Conservation (phyloP, 2,113 vertebrate genomes). For the Cynoglossus semilaevis region DNA sequence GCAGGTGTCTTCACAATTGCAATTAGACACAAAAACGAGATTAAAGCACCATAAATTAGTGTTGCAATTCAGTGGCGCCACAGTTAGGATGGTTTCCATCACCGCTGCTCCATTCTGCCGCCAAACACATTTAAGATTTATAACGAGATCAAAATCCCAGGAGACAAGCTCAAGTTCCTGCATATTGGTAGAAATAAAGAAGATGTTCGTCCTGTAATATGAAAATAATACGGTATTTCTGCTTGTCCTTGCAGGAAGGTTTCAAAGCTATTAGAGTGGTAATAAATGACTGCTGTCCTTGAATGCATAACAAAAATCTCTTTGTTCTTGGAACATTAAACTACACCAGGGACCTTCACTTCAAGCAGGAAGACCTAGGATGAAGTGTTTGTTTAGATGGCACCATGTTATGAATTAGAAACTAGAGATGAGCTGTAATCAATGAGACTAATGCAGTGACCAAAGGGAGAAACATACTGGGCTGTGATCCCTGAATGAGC, state of each 20-base stretch:
- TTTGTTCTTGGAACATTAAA: constrained; percentile 34
- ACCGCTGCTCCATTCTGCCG: neutral
- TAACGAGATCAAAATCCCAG: neutral
- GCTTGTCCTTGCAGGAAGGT: constrained; percentile 39
- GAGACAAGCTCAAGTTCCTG: constrained; percentile 24
- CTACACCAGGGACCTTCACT: constrained; percentile 3
- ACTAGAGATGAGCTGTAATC: constrained; percentile 39
- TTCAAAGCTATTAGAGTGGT: constrained; percentile 28
- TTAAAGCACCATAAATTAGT: constrained; percentile 1
- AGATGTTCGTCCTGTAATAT: constrained; percentile 12
- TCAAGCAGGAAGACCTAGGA: constrained; percentile 18
- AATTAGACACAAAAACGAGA: constrained; percentile 2
- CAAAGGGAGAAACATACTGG: constrained; percentile 41
- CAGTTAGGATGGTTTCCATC: neutral
- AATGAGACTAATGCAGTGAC: constrained; percentile 38
- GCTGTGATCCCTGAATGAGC: constrained; percentile 29
- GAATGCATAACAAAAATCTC: constrained; percentile 29
- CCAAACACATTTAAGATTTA: neutral
- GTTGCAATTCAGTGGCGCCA: neutral
- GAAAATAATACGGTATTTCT: constrained; percentile 41
- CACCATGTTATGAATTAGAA: constrained; percentile 39
- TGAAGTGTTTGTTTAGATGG: constrained; percentile 29
- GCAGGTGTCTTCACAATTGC: constrained; percentile 38
- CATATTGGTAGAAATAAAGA: constrained; percentile 8
- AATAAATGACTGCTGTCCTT: constrained; percentile 37